These are phyloP conservation scores for Dasyprocta punctata DNA, from an alignment of 2,113 vertebrate genomes.

Conservation along the genomic window DNA sequence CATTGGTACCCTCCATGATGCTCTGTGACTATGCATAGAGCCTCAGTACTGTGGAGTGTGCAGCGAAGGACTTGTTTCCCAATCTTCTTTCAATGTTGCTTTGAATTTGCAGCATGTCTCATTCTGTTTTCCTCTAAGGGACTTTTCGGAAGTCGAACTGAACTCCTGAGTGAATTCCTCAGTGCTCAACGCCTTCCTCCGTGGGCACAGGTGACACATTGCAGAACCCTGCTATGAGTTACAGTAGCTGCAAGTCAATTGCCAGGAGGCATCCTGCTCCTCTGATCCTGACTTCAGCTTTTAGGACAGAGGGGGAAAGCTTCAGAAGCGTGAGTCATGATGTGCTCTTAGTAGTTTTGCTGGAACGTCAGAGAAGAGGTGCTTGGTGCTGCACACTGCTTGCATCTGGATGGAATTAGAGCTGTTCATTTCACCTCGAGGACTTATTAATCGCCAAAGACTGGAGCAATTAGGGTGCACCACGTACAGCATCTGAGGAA, in stretches of 20 bases:
- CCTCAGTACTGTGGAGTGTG: neutral
- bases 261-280: neutral
- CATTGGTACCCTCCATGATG: too few relatives aligned
- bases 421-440: constrained; percentile 35
- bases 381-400: neutral
- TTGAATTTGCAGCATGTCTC: neutral
- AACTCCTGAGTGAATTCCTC: constrained; percentile 19
- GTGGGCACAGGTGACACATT: neutral
- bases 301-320: neutral
- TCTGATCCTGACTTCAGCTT: neutral
- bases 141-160: neutral
- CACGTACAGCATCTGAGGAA: constrained; percentile 45
- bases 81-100: neutral
- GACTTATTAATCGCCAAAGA: constrained; percentile 65
- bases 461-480: neutral
- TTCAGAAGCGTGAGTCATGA: neutral
- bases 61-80: neutral
- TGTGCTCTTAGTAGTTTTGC: neutral
- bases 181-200: neutral
- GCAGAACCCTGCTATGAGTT: neutral
- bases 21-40: neutral
- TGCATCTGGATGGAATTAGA: constrained; percentile 63
- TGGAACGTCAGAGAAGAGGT: neutral
- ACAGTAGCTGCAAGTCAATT: neutral
- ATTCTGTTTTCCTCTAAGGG: neutral